Evolutionary conservation across 2,888 invertebrate species (phyloP), one percentile per base, ranked within the genome.

Genomic region (Phalangium opilio): DNA sequence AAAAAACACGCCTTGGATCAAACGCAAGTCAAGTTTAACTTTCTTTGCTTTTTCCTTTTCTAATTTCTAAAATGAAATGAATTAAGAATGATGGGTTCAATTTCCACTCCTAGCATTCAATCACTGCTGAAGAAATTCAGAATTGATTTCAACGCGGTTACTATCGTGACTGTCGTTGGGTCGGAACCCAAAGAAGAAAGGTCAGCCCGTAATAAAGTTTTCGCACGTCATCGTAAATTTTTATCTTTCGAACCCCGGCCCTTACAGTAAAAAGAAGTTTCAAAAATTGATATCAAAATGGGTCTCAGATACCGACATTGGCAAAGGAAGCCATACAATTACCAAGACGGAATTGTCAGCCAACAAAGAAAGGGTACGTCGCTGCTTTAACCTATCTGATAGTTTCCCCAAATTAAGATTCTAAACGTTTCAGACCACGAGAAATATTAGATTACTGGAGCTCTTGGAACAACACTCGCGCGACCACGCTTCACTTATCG

Each of bases 71-170:
- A n/a, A n/a, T n/a, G n/a, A n/a, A n/a, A n/a, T n/a, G n/a, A n/a
- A n/a, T n/a, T n/a, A n/a, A n/a, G n/a, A n/a, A n/a, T n/a, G n/a
- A n/a, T n/a, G n/a, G n/a, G n/a, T n/a, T n/a, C n/a, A n/a, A n/a
- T n/a, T n/a, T 14, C 12, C 8, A 17, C 8, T 17, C 12, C 12
- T 36, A 93, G 93, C 56, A 90, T 98, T 89, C 95, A 91, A 5
- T 85, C 91, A 53, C 71, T 98, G 21, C 70, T 98, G 39, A 84
- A 87, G 2, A 96, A 95, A 72, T 96, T 98, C 70, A 77, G 96
- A 48, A 96, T 98, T 61, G 90, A 93, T 67, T 95, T 90, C 68
- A 85, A 90, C 0, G 90, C 91, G 52, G 70, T 96, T 55, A 83
- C 82, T 61, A 80, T 96, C 54, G 80, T 96, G 49, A 77, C 93